A percentile compares a stretch with the other conserved stretches of the same genome.
Conservation (phyloP, 2,888 invertebrate genomes). For the Eucera pruinosa region DNA sequence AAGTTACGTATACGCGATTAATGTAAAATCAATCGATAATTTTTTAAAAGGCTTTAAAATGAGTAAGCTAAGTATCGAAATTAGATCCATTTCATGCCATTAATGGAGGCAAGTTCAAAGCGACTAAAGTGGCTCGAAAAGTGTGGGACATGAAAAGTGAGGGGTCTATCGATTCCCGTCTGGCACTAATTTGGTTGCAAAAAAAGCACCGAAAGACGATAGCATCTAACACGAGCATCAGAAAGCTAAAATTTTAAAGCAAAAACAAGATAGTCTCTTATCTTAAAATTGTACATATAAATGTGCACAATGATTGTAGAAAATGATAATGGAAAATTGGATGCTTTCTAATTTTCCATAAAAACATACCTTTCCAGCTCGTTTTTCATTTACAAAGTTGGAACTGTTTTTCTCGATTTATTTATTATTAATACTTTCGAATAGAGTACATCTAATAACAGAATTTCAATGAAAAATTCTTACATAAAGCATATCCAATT, state of each 20-base stretch:
- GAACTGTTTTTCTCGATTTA: too few relatives aligned
- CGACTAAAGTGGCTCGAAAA: conserved; percentile 40
- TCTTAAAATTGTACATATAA: neutral
- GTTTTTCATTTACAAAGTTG: too few relatives aligned
- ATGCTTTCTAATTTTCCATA: too few relatives aligned
- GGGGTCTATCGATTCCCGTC: conserved; percentile 31
- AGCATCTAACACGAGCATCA: neutral
- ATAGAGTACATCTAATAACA: too few relatives aligned
- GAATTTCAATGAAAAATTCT: too few relatives aligned
- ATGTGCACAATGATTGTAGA: neutral
- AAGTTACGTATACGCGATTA: neutral
- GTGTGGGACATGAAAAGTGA: conserved; percentile 35
- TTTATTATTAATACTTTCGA: too few relatives aligned
- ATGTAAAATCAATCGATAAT: conserved; percentile 28
- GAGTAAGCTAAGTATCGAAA: conserved; percentile 43
- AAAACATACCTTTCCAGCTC: too few relatives aligned
- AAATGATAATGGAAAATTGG: too few relatives aligned
- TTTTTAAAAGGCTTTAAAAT: conserved; percentile 36
- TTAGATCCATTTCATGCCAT: conserved; percentile 38
- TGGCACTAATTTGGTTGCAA: conserved; percentile 27
- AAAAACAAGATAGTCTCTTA: neutral
- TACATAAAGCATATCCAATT: too few relatives aligned
- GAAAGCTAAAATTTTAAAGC: neutral
- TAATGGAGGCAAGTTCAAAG: conserved; percentile 49
- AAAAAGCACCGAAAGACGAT: neutral